A percentile compares a stretch with the other conserved stretches of the same genome.
phyloP scores from a whole-genome alignment of 2,113 vertebrate species.

The Diglossa brunneiventris region DNA sequence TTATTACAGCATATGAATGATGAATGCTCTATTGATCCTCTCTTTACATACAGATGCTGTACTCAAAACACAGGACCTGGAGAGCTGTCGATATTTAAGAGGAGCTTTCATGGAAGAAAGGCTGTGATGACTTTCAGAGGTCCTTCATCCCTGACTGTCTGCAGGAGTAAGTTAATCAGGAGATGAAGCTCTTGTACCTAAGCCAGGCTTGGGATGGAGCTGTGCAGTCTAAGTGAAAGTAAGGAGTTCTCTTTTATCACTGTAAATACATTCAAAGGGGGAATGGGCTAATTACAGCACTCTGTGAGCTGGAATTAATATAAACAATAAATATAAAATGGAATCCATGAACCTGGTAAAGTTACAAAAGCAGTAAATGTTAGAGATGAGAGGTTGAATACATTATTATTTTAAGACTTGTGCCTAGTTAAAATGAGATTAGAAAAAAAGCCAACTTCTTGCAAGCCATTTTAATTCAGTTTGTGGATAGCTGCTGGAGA shows the following conservation, averaged over 20 bases:
- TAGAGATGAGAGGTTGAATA: neutral
- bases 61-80: slow-evolving; percentile 31
- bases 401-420: neutral
- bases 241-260: slow-evolving; percentile 20
- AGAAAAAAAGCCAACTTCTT: neutral
- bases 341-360: neutral
- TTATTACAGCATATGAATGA: slow-evolving; percentile 34
- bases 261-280: slow-evolving; percentile 39
- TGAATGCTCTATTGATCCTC: slow-evolving; percentile 10
- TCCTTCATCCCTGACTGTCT: slow-evolving; percentile 54
- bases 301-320: slow-evolving; percentile 27
- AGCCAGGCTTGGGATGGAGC: slow-evolving; percentile 57
- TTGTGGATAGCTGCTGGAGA: slow-evolving; percentile 9
- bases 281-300: slow-evolving; percentile 49
- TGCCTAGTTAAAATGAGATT: neutral
- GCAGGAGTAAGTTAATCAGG: slow-evolving; percentile 68
- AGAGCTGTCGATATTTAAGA: slow-evolving; percentile 40
- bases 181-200: slow-evolving; percentile 71
- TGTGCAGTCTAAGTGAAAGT: slow-evolving; percentile 2
- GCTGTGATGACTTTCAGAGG: slow-evolving; percentile 67
- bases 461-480: slow-evolving; percentile 14
- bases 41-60: slow-evolving; percentile 20
- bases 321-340: slow-evolving; percentile 11
- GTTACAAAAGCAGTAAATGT: neutral
- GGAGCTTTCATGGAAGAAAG: slow-evolving; percentile 48